Evolutionary conservation across 2,113 vertebrate genomes (phyloP).

Genomic region (Indicator maculatus): DNA sequence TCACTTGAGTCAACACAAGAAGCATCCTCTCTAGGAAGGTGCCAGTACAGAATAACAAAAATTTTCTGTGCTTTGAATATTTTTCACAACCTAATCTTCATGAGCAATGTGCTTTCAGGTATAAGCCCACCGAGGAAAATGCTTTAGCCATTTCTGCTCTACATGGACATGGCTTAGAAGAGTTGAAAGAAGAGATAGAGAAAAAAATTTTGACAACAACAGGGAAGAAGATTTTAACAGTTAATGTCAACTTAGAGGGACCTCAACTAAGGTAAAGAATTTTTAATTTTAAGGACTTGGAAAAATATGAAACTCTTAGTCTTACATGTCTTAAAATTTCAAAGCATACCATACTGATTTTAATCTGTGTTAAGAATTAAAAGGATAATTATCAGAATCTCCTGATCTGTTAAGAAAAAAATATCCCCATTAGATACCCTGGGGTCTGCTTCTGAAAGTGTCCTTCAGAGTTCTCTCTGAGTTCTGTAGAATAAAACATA

Average conservation of each 20-base stretch:
- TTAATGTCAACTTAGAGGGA: slow-evolving; percentile 81
- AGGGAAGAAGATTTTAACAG: slow-evolving; percentile 77
- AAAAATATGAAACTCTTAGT: not conserved
- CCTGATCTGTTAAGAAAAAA: not conserved
- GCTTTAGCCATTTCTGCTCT: slow-evolving; percentile 84
- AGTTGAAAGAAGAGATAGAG: slow-evolving; percentile 80
- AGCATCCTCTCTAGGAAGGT: not conserved
- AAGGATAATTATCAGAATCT: not conserved
- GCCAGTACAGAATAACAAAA: not conserved
- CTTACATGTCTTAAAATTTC: not conserved
- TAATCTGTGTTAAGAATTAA: not conserved
- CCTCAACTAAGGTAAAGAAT: slow-evolving; percentile 84
- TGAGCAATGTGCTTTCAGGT: slow-evolving; percentile 65
- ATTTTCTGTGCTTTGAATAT: not conserved
- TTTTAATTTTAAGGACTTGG: not conserved
- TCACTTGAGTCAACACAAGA: not conserved
- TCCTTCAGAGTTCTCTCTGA: not conserved
- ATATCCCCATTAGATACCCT: not conserved
- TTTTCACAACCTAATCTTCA: not conserved
- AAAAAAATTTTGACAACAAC: slow-evolving; percentile 79
- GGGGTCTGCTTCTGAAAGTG: not conserved
- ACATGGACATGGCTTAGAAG: slow-evolving; percentile 77
- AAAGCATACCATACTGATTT: not conserved
- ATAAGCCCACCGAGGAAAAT: slow-evolving; percentile 62
- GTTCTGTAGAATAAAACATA: not conserved